Evolutionary conservation across 1,140 invertebrate genomes (phyloP).

Genomic region (Pseudomyrmex sp.): DNA sequence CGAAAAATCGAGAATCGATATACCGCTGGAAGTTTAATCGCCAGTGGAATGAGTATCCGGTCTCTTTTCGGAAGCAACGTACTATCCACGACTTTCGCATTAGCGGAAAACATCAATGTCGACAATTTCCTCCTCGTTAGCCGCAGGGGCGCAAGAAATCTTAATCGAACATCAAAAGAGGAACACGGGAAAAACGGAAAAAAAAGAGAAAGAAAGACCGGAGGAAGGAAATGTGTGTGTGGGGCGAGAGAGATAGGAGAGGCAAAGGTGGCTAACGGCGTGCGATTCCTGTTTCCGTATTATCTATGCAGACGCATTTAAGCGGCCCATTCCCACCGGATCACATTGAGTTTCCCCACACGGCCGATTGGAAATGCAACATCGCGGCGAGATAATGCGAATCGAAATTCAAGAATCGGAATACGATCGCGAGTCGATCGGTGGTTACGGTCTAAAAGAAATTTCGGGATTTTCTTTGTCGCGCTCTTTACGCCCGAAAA

Average conservation of each 20-base stretch:
- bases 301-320: constrained; percentile 49
- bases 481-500: not conserved
- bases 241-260: not conserved
- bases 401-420: constrained; percentile 24
- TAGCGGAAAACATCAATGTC: constrained; percentile 31
- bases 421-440: constrained; percentile 13
- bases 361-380: constrained; percentile 26
- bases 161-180: constrained; percentile 42
- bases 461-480: constrained; percentile 28
- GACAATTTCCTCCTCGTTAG: constrained; percentile 47
- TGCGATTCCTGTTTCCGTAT: constrained; percentile 22
- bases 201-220: no score
- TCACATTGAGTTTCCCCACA: constrained; percentile 38
- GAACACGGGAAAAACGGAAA: not conserved
- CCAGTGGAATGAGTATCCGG: constrained; percentile 15
- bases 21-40: constrained; percentile 33
- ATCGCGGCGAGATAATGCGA: not conserved
- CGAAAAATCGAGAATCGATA: constrained; percentile 48
- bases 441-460: constrained; percentile 8
- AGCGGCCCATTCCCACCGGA: constrained; percentile 6
- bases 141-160: constrained; percentile 18
- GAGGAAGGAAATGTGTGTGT: not conserved
- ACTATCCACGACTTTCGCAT: constrained; percentile 12
- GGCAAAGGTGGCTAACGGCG: constrained; percentile 8
- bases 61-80: constrained; percentile 8